Evolutionary conservation across 2,797 vertebrate species (phyloP), one percentile per base, ranked within the genome.

Genomic region (Acipenser oxyrinchus): DNA sequence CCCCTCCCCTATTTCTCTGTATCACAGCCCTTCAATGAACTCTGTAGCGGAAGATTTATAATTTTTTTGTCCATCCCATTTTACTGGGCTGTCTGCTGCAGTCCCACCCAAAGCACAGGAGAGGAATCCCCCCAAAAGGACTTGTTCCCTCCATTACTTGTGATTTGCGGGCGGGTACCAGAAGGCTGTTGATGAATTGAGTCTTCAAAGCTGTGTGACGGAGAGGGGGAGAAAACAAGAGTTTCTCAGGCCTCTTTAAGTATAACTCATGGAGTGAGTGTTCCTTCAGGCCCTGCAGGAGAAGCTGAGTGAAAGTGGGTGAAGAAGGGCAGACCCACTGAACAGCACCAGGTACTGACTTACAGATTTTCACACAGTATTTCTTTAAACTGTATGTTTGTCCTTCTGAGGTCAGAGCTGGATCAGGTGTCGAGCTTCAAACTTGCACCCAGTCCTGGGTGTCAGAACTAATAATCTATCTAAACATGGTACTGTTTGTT

Each of bases 241-340:
- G 80, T 81, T 72, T 85, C 81, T 85, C 80, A 87, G 80, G 82
- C 82, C 81, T 81, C 87, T 87, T 94, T 92, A 85, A 89, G 86
- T 91, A 89, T 92, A 92, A 95, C 93, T 98, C 87, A 96, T 71
- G 93, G 94, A 94, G 93, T 94, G 92, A 96, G 94, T 97, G 83
- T 98, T 98, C 93, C 92, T 98, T 97, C 94, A 93, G 90, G 90
- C 91, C 89, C 90, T 83, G 89, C 86, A 86, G 93, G 90, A 90
- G 86, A 91, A 84, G 87, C 87, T 82, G 76, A 81, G 86, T 89
- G 87, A 87, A 91, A 85, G 87, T 86, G 83, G 82, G 68, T 82
- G 83, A 86, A 85, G 85, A 88, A 80, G 82, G 76, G 66, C 69
- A 73, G 55, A 64, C 75, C 83, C 75, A 83, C 83, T 86, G 75